Conservation (phyloP, 2,113 vertebrate species). For the Mormyrus lacerda region DNA sequence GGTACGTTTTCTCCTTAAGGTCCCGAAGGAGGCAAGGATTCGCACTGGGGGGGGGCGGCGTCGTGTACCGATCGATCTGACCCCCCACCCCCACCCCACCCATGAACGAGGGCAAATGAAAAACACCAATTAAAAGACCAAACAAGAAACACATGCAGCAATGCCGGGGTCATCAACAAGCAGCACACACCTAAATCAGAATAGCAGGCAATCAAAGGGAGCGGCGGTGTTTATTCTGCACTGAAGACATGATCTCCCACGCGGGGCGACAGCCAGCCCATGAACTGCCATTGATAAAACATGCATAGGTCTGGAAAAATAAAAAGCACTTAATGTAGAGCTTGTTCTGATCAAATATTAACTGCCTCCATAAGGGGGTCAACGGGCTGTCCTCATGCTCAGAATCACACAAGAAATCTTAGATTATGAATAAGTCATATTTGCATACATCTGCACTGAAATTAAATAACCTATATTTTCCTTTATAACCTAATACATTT, state of each 20-base stretch:
- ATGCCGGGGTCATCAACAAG: background rate
- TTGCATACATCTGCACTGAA: background rate
- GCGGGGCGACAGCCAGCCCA: background rate
- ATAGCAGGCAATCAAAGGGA: background rate
- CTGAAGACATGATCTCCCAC: background rate
- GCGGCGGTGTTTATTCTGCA: background rate
- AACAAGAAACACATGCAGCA: background rate
- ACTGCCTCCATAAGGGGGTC: slow-evolving; percentile 4
- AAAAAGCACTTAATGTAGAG: background rate
- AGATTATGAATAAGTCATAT: background rate
- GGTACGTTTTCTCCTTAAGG: background rate
- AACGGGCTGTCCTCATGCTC: background rate
- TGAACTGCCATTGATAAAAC: background rate
- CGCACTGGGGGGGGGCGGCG: background rate
- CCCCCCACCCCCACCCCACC: too few relatives aligned
- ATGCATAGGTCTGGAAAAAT: slow-evolving; percentile 4
- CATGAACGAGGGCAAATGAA: background rate
- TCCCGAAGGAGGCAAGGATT: background rate
- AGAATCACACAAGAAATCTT: background rate
- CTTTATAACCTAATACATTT: background rate
- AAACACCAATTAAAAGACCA: background rate
- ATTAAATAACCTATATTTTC: slow-evolving; percentile 7
- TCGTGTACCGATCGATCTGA: background rate
- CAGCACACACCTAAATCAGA: background rate
- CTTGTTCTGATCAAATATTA: background rate